Percentiles rank a stretch among this genome's conserved stretches.
These are phyloP conservation scores for Tyto alba DNA, from an alignment of 2,113 vertebrate genomes.

Conservation along the genomic window DNA sequence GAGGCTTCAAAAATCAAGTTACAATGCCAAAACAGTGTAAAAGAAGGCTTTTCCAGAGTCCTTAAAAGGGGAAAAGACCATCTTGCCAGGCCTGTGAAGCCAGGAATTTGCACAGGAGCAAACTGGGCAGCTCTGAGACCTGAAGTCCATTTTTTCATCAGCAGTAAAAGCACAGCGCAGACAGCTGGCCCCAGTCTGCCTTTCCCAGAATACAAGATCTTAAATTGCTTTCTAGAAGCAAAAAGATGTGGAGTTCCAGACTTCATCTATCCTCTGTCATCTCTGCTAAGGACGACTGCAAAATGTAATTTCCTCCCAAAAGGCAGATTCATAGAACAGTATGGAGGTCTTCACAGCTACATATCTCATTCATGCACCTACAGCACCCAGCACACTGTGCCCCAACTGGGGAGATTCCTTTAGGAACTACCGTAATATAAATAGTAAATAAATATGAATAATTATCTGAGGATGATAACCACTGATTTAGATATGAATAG, in stretches of 20 bases:
- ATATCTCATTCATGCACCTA: not conserved
- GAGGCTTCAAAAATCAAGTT: not conserved
- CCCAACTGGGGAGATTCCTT: not conserved
- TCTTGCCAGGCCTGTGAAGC: not conserved
- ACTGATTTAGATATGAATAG: conserved; percentile 28
- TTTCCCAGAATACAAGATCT: not conserved
- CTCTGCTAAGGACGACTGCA: not conserved
- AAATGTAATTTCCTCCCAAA: not conserved
- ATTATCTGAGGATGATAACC: conserved; percentile 42
- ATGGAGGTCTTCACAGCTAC: not conserved
- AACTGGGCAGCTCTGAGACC: not conserved
- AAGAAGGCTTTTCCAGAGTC: not conserved
- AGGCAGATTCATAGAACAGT: not conserved
- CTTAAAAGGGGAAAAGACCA: not conserved
- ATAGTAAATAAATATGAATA: conserved; percentile 53
- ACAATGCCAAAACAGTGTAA: not conserved
- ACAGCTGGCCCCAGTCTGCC: not conserved
- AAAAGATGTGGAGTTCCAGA: not conserved
- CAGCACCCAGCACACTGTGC: not conserved
- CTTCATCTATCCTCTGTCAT: not conserved
- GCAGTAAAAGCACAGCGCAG: not conserved
- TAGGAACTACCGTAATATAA: conserved; percentile 22
- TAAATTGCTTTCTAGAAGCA: not conserved
- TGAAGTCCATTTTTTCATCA: not conserved
- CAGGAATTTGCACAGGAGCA: not conserved